Base-by-base conservation (phyloP, 1,140 invertebrate species). In the Psix sp. region DNA sequence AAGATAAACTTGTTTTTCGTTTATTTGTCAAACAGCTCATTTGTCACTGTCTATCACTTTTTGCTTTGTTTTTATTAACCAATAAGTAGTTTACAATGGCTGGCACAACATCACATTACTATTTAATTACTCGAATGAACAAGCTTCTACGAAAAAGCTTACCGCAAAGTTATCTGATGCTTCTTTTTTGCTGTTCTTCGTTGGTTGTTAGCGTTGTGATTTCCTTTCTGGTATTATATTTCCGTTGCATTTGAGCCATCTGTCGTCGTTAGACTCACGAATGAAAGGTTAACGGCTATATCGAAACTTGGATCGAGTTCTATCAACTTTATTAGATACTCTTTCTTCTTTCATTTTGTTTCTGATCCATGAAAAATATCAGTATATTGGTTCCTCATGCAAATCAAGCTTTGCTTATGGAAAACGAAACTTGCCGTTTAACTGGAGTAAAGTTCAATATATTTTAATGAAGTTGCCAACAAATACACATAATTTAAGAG, bases 401-500 rank as follows among this genome's bases (percentile, higher is more conserved):
- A 46, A 57, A 57, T 57, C 21, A 20, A 13, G 10, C 26, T 46
- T 18, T 11, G 14, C 20, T 57, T 36, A 24, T 11, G 20, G 5
- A 11, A 45, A 45, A 57, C 9, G 21, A 36, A 57, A 13, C 20
- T n/a, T n/a, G 24, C 1, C 2, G 35, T 7, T 38, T 51, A 14
- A 13, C 4, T 16, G 20, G 11, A 35, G 17, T 33, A 3, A 6
- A 45, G 21, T 45, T 31, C 20, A 36, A 57, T 57, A 29, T 45
- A 57, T 26, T 45, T 18, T 40, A 40, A 54, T 54, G 24, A 18
- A 36, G n/a, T 9, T 17, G 0, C 29, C 15, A 45, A 46, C 31
- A 29, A 57, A 57, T 42, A 38, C 51, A 40, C 17, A 62, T 62
- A 62, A 49, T 42, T 60, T 40, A 49, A n/a, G 39, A 16, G 6